Percentiles rank a stretch among this genome's conserved stretches.
Evolutionary conservation across 2,113 vertebrate species (phyloP).

Genomic region (Mus pahari): DNA sequence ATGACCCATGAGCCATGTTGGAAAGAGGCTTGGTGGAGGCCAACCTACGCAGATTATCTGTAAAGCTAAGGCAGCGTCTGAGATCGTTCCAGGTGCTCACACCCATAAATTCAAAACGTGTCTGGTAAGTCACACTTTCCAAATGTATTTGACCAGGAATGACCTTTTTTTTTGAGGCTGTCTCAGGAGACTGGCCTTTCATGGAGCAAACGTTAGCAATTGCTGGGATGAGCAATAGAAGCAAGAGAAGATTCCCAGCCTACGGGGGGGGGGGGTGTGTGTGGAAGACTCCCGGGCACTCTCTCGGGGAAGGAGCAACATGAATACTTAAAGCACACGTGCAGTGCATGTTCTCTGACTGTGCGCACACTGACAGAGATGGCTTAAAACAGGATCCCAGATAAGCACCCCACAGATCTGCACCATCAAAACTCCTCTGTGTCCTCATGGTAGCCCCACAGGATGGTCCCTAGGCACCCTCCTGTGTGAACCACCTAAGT

Average conservation of each 20-base stretch:
- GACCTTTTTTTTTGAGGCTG: neutral
- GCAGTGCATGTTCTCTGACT: conserved; percentile 22
- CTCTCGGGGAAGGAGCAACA: neutral
- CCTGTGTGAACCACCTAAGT: neutral
- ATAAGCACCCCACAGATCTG: neutral
- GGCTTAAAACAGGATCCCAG: neutral
- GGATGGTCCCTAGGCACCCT: neutral
- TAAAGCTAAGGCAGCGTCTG: neutral
- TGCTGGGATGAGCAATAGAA: neutral
- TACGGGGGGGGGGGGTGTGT: neutral
- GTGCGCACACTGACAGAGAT: neutral
- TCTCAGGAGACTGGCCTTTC: conserved; percentile 26
- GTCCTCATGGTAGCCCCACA: fast-evolving
- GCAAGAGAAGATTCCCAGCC: neutral
- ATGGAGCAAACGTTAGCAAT: neutral
- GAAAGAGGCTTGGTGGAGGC: neutral
- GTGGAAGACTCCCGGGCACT: neutral
- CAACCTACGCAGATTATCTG: neutral
- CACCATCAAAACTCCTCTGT: neutral
- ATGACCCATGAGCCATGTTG: neutral
- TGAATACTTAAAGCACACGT: conserved; percentile 68
- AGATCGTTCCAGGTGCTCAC: neutral
- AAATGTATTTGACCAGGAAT: neutral
- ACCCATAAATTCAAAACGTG: neutral
- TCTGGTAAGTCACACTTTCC: neutral